Conservation (phyloP, 2,888 invertebrate genomes). For the Sesamia inferens region DNA sequence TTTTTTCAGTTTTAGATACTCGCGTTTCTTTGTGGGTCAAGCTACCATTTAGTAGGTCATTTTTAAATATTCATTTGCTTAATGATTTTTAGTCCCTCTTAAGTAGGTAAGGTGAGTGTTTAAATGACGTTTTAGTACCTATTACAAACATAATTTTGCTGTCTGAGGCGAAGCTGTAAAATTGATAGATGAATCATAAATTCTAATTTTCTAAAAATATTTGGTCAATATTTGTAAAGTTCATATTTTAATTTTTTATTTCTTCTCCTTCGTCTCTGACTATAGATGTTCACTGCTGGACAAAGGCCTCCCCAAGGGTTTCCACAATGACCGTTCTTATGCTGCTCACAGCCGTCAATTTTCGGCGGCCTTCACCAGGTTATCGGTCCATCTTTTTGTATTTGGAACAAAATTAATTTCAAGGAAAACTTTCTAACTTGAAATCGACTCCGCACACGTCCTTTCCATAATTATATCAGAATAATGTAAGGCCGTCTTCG, state of each 20-base stretch:
- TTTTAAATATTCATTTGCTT: not conserved
- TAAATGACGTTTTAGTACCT: not conserved
- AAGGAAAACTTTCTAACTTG: not conserved
- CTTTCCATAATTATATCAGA: slow-evolving; percentile 67
- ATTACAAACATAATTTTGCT: not conserved
- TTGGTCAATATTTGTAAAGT: not conserved
- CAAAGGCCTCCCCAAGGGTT: no score
- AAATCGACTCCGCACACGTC: slow-evolving; percentile 59
- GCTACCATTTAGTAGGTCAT: no score
- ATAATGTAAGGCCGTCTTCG: slow-evolving; percentile 66
- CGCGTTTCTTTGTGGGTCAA: no score
- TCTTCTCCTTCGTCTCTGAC: no score
- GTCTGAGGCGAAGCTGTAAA: not conserved
- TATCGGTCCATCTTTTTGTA: no score
- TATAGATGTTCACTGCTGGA: no score
- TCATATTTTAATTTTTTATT: no score
- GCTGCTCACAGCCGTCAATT: no score
- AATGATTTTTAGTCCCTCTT: not conserved
- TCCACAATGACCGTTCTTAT: no score
- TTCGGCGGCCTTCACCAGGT: no score
- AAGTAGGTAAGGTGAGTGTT: not conserved
- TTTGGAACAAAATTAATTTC: not conserved
- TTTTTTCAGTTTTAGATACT: not conserved
- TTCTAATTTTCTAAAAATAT: not conserved
- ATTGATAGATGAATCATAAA: not conserved